These are phyloP conservation scores for Callyntrura guangdongensis DNA, from an alignment of 2,888 invertebrate genomes.

Conservation along the genomic window DNA sequence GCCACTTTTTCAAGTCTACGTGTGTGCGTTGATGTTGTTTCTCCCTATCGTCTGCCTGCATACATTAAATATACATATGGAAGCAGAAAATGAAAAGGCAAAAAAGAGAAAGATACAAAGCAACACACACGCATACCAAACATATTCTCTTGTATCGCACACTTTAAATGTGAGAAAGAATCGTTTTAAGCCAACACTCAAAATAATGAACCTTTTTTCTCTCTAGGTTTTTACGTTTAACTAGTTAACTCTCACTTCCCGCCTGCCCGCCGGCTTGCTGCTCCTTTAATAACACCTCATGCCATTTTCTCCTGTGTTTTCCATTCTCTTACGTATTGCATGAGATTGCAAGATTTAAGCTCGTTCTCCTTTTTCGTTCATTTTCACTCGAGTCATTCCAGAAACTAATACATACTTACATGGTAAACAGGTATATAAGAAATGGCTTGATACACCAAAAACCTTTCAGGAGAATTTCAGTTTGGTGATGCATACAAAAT, in stretches of 20 bases:
- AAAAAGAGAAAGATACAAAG: slow-evolving; percentile 40
- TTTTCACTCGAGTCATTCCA: slow-evolving; percentile 6
- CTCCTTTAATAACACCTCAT: slow-evolving; percentile 41
- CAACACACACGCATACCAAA: background rate
- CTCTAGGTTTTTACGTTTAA: slow-evolving; percentile 46
- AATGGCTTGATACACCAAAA: slow-evolving; percentile 19
- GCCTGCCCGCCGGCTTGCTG: slow-evolving; percentile 8
- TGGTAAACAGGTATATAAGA: slow-evolving; percentile 1
- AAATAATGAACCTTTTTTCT: slow-evolving; percentile 59
- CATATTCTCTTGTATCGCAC: background rate
- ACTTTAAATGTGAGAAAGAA: slow-evolving; percentile 54
- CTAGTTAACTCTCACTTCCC: slow-evolving; percentile 26
- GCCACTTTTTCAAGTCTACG: slow-evolving; percentile 47
- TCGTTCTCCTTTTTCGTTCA: slow-evolving; percentile 24
- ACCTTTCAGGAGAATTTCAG: slow-evolving; percentile 12
- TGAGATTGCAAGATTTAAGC: slow-evolving; percentile 72
- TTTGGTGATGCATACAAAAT: slow-evolving; percentile 8
- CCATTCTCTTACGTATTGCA: slow-evolving; percentile 58
- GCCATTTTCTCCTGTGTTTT: slow-evolving; percentile 43
- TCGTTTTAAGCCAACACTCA: slow-evolving; percentile 65
- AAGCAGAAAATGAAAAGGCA: background rate
- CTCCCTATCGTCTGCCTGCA: slow-evolving; percentile 55
- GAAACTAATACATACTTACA: background rate
- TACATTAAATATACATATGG: slow-evolving; percentile 62
- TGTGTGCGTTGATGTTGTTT: slow-evolving; percentile 57